Evolutionary conservation across 2,113 vertebrate species (phyloP).

Genomic region (Lamprotornis superbus): DNA sequence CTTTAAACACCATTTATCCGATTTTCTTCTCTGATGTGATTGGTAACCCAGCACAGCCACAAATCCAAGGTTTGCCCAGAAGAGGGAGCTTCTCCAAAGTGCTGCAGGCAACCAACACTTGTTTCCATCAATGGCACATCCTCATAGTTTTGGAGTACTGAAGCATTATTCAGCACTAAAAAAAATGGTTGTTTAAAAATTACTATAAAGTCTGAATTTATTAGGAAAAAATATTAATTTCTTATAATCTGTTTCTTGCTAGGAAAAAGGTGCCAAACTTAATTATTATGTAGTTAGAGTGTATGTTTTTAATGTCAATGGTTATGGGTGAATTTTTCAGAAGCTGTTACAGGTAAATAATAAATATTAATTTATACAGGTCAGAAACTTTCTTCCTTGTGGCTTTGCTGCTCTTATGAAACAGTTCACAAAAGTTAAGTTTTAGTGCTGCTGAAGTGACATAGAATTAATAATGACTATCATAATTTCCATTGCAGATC

Average conservation of each 20-base stretch:
- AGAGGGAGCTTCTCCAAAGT: neutral
- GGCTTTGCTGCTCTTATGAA: neutral
- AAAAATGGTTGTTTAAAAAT: neutral
- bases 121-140: neutral
- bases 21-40: neutral
- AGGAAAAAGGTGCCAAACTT: neutral
- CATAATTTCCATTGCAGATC: conserved; percentile 66
- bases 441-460: neutral
- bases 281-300: neutral
- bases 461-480: neutral
- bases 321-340: neutral
- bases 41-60: neutral
- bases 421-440: neutral
- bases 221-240: neutral
- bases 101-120: neutral
- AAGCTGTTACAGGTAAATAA: neutral
- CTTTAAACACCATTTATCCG: neutral
- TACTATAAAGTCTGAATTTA: neutral
- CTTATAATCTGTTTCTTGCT: neutral
- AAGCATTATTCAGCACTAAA: neutral
- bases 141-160: neutral
- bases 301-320: neutral
- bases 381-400: neutral
- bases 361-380: neutral
- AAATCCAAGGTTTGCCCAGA: neutral